phyloP scores from a whole-genome alignment of 2,113 vertebrate genomes.

The Bos indicus region DNA sequence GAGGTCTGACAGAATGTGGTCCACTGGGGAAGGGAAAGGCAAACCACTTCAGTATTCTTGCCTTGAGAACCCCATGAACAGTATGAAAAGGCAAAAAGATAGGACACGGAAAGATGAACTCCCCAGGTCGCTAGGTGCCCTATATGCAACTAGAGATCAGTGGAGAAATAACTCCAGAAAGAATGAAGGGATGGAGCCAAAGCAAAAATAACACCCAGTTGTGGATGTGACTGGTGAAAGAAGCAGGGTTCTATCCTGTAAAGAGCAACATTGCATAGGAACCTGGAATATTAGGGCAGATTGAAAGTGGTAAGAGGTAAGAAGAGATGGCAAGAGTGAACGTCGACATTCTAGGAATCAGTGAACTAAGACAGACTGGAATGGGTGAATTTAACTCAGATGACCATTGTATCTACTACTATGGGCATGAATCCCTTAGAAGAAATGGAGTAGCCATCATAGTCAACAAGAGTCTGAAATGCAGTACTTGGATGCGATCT shows the following conservation, averaged over 20 bases:
- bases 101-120: not conserved
- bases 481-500: not conserved
- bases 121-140: not conserved
- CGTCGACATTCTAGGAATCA: not conserved
- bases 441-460: not conserved
- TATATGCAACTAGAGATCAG: not conserved
- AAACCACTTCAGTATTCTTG: not conserved
- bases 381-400: not conserved
- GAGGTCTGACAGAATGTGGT: not conserved
- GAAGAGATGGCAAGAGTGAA: not conserved
- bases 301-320: not conserved
- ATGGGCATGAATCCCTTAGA: not conserved
- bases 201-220: not conserved
- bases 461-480: not conserved
- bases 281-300: not conserved
- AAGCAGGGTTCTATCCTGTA: not conserved
- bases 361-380: not conserved
- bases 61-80: not conserved
- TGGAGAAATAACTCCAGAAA: not conserved
- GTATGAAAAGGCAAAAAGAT: not conserved
- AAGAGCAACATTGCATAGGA: not conserved
- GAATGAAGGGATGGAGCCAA: not conserved
- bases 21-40: not conserved
- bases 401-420: not conserved
- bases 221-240: not conserved